Evolutionary conservation across 1,140 invertebrate species (phyloP).

Genomic region (Drosophila azteca): DNA sequence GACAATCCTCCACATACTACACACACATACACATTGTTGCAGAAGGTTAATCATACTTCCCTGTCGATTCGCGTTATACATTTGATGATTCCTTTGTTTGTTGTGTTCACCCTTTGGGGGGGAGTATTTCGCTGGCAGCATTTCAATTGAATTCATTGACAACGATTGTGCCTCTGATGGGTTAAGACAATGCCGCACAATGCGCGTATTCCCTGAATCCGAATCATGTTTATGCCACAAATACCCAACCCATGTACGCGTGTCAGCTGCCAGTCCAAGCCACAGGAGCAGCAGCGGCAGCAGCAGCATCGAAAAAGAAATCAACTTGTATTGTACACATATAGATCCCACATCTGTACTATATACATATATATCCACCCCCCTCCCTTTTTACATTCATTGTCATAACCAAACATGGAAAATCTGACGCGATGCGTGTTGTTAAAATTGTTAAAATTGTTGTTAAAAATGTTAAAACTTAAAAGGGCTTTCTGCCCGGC

Average conservation of each 20-base stretch:
- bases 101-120: conserved; percentile 34
- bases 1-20: no score
- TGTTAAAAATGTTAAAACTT: conserved; percentile 56
- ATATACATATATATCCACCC: conserved; percentile 3
- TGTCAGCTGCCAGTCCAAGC: conserved; percentile 14
- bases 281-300: conserved; percentile 10
- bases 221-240: conserved; percentile 62
- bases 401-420: conserved; percentile 71
- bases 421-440: conserved; percentile 72
- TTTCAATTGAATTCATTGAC: conserved; percentile 39
- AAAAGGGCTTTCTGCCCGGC: conserved; percentile 44
- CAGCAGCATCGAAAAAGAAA: conserved; percentile 32
- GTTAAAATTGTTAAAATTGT: conserved; percentile 45
- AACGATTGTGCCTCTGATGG: conserved; percentile 57
- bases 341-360: no score
- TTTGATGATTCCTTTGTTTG: not conserved
- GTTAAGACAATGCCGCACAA: conserved; percentile 62
- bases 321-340: not conserved
- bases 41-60: not conserved
- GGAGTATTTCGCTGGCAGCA: conserved; percentile 1
- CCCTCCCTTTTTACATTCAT: conserved; percentile 67
- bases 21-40: no score
- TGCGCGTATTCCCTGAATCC: conserved; percentile 52
- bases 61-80: not conserved
- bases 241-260: conserved; percentile 26